Evolutionary conservation across 2,113 vertebrate genomes (phyloP).

Genomic region (Megalops atlanticus): DNA sequence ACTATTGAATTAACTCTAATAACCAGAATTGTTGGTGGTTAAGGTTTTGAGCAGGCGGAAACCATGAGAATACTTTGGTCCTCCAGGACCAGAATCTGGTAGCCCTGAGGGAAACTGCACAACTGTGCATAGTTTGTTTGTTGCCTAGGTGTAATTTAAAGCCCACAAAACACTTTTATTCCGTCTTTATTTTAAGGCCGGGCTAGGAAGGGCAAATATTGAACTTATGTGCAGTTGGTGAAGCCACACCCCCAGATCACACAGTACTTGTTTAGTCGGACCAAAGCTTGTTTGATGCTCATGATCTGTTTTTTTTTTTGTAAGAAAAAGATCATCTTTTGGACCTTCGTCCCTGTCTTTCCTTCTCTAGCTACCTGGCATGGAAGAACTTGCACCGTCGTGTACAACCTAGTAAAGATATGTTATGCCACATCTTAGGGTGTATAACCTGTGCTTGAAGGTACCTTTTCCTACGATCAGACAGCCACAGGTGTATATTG

Average conservation of each 20-base stretch:
- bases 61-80: not conserved
- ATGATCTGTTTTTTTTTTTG: not conserved
- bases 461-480: not conserved
- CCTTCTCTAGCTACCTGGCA: not conserved
- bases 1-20: not conserved
- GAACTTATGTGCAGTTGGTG: too few relatives aligned
- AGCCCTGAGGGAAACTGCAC: not conserved
- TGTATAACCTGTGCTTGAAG: not conserved
- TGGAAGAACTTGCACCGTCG: not conserved
- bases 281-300: constrained; percentile 10
- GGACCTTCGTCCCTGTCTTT: constrained; percentile 9
- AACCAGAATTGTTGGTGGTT: not conserved
- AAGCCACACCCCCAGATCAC: too few relatives aligned
- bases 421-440: not conserved
- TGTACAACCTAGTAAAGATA: not conserved
- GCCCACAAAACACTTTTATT: not conserved
- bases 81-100: not conserved
- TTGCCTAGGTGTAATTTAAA: not conserved
- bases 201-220: constrained; percentile 1
- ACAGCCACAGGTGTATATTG: not conserved
- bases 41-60: not conserved
- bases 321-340: not conserved
- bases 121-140: not conserved
- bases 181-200: not conserved
- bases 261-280: constrained; percentile 5